Conservation (phyloP, 2,113 vertebrate genomes). For the Pseudopodoces humilis region DNA sequence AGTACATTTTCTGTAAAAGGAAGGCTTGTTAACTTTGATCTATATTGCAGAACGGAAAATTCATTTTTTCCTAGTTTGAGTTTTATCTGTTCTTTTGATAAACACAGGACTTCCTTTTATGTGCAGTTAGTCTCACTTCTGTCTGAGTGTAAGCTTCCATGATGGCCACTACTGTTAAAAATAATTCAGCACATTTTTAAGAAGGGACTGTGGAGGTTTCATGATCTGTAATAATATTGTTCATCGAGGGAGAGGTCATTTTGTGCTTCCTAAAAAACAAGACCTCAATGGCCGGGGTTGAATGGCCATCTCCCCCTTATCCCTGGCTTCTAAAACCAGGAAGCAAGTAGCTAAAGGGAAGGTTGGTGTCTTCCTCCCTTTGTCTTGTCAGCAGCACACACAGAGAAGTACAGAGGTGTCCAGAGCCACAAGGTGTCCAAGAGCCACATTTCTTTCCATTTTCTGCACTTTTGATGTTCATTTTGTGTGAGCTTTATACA, state of each 20-base stretch:
- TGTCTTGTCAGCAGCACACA: background rate
- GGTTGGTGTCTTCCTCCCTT: background rate
- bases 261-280: background rate
- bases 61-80: background rate
- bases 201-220: background rate
- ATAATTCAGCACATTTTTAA: background rate
- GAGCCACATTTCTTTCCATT: background rate
- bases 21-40: background rate
- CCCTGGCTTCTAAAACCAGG: background rate
- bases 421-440: background rate
- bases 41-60: background rate
- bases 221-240: background rate
- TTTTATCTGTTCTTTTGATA: background rate
- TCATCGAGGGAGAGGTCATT: background rate
- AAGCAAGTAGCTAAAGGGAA: background rate
- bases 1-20: background rate
- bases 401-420: background rate
- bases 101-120: conserved; percentile 2
- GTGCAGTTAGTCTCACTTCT: background rate
- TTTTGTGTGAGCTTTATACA: background rate
- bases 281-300: background rate
- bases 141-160: background rate
- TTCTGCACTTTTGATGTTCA: background rate
- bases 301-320: background rate
- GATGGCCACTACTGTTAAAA: background rate